Base-by-base conservation (phyloP, 2,888 invertebrate genomes). In the Holacanthella duospinosa region DNA sequence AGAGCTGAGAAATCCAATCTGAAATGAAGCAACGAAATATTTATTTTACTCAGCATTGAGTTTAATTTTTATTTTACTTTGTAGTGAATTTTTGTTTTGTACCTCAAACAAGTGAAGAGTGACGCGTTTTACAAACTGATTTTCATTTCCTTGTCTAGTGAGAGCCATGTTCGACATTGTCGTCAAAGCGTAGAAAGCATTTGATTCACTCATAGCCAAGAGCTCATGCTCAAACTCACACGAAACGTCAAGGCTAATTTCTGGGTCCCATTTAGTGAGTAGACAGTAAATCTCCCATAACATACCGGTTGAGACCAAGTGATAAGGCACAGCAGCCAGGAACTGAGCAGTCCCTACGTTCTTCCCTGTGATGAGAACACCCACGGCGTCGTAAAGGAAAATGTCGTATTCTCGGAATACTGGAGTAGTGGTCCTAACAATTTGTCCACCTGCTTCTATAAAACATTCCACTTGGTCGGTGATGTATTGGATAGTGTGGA, bases 291-390 rank as follows among this genome's bases (percentile, higher is more conserved):
- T 79, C 73, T 82, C 82, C 86, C 86, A 86, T n/a, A 85, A 75
- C 3, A 82, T 81, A 57, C 78, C 77, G 0, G 80, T 75, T 12
- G 84, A 82, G 29, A 86, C 80, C 56, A 81, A 78, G 66, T 80
- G 78, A 74, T 84, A 87, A 0, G 89, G 88, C 70, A 89, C 80
- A 25, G 86, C 84, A 19, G 88, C 86, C 71, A 89, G 82, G 78
- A 88, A 89, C 76, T 90, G 89, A 86, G 89, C 88, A 1, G 87
- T 85, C 9, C 87, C 87, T 66, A 87, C 79, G 74, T 85, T 85
- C 56, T 85, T 83, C 0, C 86, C 85, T 1, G 83, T 82, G 74
- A 87, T 86, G 63, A 89, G 83, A 69, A 83, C 84, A 63, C 83
- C 80, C 43, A 85, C 85, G 1, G 87, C 84, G 60, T 85, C 80